These are phyloP conservation scores for Vanessa cardui DNA, from an alignment of 2,888 invertebrate species.

Conservation along the genomic window DNA sequence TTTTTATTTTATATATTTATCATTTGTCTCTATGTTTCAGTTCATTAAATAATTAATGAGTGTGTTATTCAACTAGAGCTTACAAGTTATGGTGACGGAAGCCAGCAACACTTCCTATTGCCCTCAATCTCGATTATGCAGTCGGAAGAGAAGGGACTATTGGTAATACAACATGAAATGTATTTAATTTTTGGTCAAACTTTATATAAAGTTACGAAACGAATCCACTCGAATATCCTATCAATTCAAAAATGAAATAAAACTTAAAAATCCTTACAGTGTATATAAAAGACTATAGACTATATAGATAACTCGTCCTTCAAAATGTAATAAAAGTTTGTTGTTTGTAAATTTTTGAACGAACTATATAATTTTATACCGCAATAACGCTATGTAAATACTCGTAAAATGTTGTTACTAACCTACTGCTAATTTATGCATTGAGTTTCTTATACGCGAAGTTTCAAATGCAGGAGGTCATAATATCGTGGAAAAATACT, in stretches of 20 bases:
- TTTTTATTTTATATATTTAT: too few species aligned
- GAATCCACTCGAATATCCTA: neutral
- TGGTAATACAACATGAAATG: neutral
- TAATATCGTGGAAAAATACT: slow-evolving; percentile 68
- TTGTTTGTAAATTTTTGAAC: slow-evolving; percentile 3
- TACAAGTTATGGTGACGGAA: slow-evolving; percentile 36
- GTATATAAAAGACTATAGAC: too few species aligned
- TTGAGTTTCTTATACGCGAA: slow-evolving; percentile 1
- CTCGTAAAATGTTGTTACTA: neutral
- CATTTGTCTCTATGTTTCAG: too few species aligned
- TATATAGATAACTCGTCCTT: slow-evolving; percentile 13
- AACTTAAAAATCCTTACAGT: slow-evolving; percentile 7
- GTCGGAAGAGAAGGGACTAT: slow-evolving; percentile 15
- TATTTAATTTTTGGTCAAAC: neutral
- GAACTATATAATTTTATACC: slow-evolving; percentile 1
- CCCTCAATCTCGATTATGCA: slow-evolving; percentile 28
- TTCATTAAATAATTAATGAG: neutral
- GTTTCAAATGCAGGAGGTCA: slow-evolving; percentile 25
- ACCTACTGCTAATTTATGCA: slow-evolving; percentile 1
- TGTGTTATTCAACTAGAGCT: slow-evolving; percentile 7
- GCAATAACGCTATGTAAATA: slow-evolving; percentile 1
- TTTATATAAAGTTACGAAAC: neutral
- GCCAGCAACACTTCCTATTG: slow-evolving; percentile 31
- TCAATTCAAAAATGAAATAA: neutral
- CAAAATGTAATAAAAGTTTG: slow-evolving; percentile 15